These are phyloP conservation scores for Ianthella basta DNA, from an alignment of 37 sponge, comb jelly and placozoan species.

Conservation along the genomic window DNA sequence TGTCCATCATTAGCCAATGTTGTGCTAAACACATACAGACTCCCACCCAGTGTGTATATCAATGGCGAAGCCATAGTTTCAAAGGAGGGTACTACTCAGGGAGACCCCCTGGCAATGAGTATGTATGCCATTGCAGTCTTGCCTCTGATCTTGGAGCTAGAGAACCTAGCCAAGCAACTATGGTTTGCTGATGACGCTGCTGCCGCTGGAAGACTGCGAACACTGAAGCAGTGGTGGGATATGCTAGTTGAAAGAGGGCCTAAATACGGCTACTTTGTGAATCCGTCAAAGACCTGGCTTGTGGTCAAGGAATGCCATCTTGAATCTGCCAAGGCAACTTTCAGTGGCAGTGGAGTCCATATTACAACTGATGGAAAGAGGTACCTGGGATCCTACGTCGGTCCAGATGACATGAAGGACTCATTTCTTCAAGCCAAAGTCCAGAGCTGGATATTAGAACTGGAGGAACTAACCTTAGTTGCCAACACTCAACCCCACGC, in stretches of 20 bases:
- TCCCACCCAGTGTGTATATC: conserved; percentile 24
- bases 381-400: conserved; percentile 2
- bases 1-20: conserved; percentile 37
- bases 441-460: too few relatives aligned
- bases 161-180: not conserved
- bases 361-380: conserved; percentile 7
- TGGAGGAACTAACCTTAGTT: too few relatives aligned
- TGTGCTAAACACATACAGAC: conserved; percentile 37
- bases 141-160: conserved; percentile 46
- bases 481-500: conserved; percentile 3
- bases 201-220: not conserved
- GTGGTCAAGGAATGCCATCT: not conserved
- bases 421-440: too few relatives aligned
- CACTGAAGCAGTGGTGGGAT: too few relatives aligned
- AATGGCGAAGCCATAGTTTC: conserved; percentile 44
- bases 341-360: not conserved
- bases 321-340: not conserved
- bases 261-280: too few relatives aligned
- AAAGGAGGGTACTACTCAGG: conserved; percentile 56
- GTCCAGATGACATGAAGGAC: not conserved
- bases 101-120: conserved; percentile 43
- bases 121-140: conserved; percentile 53
- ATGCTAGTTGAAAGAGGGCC: too few relatives aligned
- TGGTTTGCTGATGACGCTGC: conserved; percentile 36
- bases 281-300: conserved; percentile 25